Conservation (phyloP, 1,140 invertebrate genomes). For the Formica selysi region DNA sequence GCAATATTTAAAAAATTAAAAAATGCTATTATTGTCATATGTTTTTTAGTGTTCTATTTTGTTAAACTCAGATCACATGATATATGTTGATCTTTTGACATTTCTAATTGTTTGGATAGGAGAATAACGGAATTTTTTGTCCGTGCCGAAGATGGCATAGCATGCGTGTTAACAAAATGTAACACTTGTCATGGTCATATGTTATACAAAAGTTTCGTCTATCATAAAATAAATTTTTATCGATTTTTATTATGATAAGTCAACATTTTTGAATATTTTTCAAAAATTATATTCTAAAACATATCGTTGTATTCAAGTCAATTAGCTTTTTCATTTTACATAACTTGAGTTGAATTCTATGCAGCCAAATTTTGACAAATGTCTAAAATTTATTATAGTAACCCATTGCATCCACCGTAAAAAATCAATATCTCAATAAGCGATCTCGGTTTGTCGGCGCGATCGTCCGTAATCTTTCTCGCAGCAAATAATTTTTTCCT, state of each 20-base stretch:
- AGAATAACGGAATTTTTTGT: not conserved
- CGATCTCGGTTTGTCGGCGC: constrained; percentile 18
- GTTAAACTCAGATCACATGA: not conserved
- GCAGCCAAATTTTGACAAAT: not conserved
- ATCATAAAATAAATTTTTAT: not conserved
- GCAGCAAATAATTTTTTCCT: constrained; percentile 38
- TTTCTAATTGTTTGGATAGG: not conserved
- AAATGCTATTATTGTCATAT: too few relatives aligned
- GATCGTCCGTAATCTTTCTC: constrained; percentile 12
- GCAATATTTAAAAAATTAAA: too few relatives aligned
- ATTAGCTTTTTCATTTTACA: not conserved
- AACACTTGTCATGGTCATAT: constrained; percentile 67
- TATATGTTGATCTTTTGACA: not conserved
- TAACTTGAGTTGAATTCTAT: not conserved
- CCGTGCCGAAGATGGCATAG: not conserved
- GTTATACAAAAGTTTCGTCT: constrained; percentile 44
- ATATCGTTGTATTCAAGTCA: not conserved
- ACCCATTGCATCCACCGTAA: not conserved
- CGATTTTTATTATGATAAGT: not conserved
- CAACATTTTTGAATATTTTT: not conserved
- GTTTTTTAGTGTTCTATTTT: not conserved
- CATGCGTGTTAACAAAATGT: constrained; percentile 52
- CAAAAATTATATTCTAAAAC: not conserved
- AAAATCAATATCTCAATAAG: constrained; percentile 24
- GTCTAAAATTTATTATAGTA: not conserved